phyloP scores from a whole-genome alignment of 2,888 invertebrate species.

The Yponomeuta plumbellus region DNA sequence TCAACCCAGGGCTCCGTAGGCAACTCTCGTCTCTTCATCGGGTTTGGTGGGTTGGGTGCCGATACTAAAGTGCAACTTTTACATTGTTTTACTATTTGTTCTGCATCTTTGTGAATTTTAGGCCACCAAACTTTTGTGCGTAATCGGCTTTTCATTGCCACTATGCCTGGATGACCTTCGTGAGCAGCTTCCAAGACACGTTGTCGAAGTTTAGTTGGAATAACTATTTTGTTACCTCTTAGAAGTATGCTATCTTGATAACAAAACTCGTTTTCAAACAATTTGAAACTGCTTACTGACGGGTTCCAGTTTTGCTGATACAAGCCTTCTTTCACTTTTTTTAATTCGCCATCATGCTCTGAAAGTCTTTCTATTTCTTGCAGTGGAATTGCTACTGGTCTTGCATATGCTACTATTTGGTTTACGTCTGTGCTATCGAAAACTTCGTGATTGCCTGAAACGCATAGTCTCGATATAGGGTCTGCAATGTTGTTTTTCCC shows the following conservation, averaged over 20 bases:
- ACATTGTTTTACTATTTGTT: slow-evolving; percentile 4
- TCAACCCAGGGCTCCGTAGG: slow-evolving; percentile 18
- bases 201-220: slow-evolving; percentile 9
- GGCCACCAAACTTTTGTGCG: slow-evolving; percentile 23
- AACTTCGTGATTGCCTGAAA: not conserved
- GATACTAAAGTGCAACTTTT: slow-evolving; percentile 16
- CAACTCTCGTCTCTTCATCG: slow-evolving; percentile 19
- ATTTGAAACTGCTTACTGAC: slow-evolving; percentile 17
- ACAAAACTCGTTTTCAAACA: slow-evolving; percentile 33
- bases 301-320: slow-evolving; percentile 17
- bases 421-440: not conserved
- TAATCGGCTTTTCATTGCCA: slow-evolving; percentile 36
- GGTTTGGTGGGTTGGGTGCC: slow-evolving; percentile 22
- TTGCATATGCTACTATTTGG: slow-evolving; percentile 5
- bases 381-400: slow-evolving; percentile 11
- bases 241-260: slow-evolving; percentile 25
- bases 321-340: slow-evolving; percentile 11
- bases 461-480: slow-evolving; percentile 26
- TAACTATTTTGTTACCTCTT: slow-evolving; percentile 18
- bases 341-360: slow-evolving; percentile 9
- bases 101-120: slow-evolving; percentile 16
- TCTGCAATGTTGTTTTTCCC: slow-evolving; percentile 30
- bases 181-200: slow-evolving; percentile 24
- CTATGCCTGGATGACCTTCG: slow-evolving; percentile 37
- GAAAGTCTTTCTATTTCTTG: not conserved